Evolutionary conservation across 2,797 vertebrate genomes (phyloP), one percentile per base, ranked within the genome.

Genomic region (Tangara arthus): DNA sequence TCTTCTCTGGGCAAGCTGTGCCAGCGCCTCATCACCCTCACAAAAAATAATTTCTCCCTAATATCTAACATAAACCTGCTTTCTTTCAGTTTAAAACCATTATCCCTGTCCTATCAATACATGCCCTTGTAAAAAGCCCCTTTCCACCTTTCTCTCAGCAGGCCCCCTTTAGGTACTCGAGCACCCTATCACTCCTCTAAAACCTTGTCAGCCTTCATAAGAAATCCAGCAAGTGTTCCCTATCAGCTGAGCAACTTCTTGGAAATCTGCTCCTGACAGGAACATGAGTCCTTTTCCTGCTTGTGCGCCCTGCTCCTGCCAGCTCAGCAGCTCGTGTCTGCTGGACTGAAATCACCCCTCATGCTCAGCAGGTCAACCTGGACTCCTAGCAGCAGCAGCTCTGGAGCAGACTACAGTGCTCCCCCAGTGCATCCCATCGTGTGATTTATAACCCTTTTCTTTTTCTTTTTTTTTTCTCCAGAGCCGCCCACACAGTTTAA

Each of bases 361-460:
- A 4, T 12, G 11, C 34, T 87, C 34, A 70, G 22, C 41, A 84
- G 57, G 8, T 71, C 20, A 75, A 9, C 8, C 4, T 34, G 30
- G 11, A 37, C 34, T 80, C 34, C n/a, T 20, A 35, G 16, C 21
- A 85, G 44, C 49, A 89, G 26, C 34, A 60, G 22, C 19, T 64
- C 17, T 44, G 42, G 16, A 76, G 12, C 8, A 87, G 30, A 26
- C 13, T 21, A 26, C 24, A n/a, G 20, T 17, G 32, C 15, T 34
- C 35, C 37, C 10, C 3, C 32, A 30, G 34, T 41, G 18, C 18
- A 7, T 53, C 15, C 15, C 32, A 44, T 26, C 22, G 15, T 0
- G 1, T 12, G 2, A n/a, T 66, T 78, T 75, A 57, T 15, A 78
- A 28, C 3, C 1, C 0, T 2, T 41, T n/a, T 42, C 19, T 50